These are phyloP conservation scores for Platichthys flesus DNA, from an alignment of 2,113 vertebrate species.

Conservation along the genomic window DNA sequence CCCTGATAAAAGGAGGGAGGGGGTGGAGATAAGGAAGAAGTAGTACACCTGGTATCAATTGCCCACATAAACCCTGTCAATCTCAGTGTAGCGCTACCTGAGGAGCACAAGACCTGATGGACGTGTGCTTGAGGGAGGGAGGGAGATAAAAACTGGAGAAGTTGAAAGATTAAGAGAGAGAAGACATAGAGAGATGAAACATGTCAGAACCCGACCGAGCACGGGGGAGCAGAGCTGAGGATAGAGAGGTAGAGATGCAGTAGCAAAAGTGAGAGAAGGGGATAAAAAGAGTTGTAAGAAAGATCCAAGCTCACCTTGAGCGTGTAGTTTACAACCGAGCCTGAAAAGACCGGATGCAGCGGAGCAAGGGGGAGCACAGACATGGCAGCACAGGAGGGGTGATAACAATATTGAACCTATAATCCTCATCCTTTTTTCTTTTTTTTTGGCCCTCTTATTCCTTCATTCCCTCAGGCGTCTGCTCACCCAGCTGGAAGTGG, in stretches of 20 bases:
- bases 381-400: constrained; percentile 5
- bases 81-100: not conserved
- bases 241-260: not conserved
- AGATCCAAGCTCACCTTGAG: constrained; percentile 12
- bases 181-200: not conserved
- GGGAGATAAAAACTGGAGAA: not conserved
- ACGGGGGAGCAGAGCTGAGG: not conserved
- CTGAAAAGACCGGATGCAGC: not conserved
- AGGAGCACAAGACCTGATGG: not conserved
- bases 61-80: constrained; percentile 11
- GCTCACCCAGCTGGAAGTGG: constrained; percentile 90
- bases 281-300: not conserved
- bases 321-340: constrained; percentile 8
- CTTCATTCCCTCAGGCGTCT: constrained; percentile 83
- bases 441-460: not conserved
- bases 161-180: not conserved
- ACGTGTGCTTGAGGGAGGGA: constrained; percentile 8
- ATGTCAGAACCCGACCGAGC: not conserved
- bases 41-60: constrained; percentile 12
- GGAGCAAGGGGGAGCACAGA: not conserved
- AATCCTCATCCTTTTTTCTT: not conserved
- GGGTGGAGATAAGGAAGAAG: not conserved
- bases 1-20: constrained; percentile 7
- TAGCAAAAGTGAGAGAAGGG: not conserved
- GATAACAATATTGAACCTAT: constrained; percentile 27